Evolutionary conservation across 1,140 invertebrate genomes (phyloP), one percentile per base, ranked within the genome.

Genomic region (Magallana gigas): DNA sequence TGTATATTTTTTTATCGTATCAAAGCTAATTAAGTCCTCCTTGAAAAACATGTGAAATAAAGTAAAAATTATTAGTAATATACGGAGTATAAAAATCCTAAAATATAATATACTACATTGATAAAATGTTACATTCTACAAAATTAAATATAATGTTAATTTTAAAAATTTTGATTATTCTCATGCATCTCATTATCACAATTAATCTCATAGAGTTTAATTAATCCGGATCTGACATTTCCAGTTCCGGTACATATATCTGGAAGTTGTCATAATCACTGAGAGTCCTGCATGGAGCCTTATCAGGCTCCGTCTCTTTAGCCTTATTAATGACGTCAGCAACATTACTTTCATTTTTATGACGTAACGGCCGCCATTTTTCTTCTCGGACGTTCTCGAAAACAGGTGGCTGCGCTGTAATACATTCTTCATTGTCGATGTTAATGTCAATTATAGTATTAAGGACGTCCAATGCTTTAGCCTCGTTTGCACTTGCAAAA

Each of bases 191-290:
- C 36, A 4, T 48, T 48, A 48, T 48, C 36, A 48, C 36, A 48
- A 4, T 4, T 48, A 48, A 48, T 4, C 36, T 48, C 36, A 2
- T 4, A 48, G 5, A 48, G 3, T 5, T 48, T 48, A 48, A 5
- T 48, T 48, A 48, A 48, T 29, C 68, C 12, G 23, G 18, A 36
- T 71, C 68, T 8, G 68, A 71, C 2, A 36, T 3, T 71, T 71
- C 36, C 36, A 2, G 36, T 48, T 48, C 68, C 9, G 68, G 68
- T 11, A 71, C 11, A 11, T 18, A 71, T 11, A 71, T 23, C 36
- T 71, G 68, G 23, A 71, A 18, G 12, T 71, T 71, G 68, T 71
- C 68, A 29, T 71, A 71, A 29, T 71, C 68, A 71, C 68, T 71
- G 18, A 71, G 11, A 23, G 68, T 36, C 68, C 68, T 18, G 36